Evolutionary conservation across 2,797 vertebrate species (phyloP).

Genomic region (Enteromius radiatus): DNA sequence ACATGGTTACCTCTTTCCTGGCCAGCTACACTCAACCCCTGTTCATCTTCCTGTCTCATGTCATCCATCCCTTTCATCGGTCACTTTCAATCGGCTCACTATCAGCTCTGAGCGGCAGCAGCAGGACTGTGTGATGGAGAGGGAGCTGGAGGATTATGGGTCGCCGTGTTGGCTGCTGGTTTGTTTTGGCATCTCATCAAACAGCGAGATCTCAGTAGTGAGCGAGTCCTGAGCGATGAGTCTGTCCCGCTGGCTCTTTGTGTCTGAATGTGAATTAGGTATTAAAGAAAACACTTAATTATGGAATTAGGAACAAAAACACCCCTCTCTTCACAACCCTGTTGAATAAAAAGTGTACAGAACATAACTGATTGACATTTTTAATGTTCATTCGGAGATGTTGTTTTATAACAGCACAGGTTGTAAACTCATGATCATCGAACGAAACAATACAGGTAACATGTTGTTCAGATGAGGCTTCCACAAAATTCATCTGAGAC

Average conservation of each 20-base stretch:
- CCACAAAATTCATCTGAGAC: background rate
- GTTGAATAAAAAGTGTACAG: background rate
- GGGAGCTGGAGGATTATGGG: slow-evolving; percentile 45
- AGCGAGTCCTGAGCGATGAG: slow-evolving; percentile 28
- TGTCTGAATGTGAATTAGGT: slow-evolving; percentile 15
- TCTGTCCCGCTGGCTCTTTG: slow-evolving; percentile 35
- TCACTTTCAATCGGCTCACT: slow-evolving; percentile 56
- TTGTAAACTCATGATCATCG: slow-evolving; percentile 17
- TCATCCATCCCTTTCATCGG: slow-evolving; percentile 46
- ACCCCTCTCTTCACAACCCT: background rate
- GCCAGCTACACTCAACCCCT: slow-evolving; percentile 17
- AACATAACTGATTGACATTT: slow-evolving; percentile 7
- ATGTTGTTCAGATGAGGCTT: slow-evolving; percentile 26
- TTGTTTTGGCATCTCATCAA: slow-evolving; percentile 53
- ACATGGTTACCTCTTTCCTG: slow-evolving; percentile 32
- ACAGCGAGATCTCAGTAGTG: slow-evolving; percentile 22
- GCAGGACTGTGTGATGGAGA: slow-evolving; percentile 23
- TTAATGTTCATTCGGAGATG: slow-evolving; percentile 36
- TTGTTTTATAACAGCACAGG: slow-evolving; percentile 30
- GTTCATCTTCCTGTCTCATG: slow-evolving; percentile 45
- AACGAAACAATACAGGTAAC: slow-evolving; percentile 2
- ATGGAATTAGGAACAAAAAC: background rate
- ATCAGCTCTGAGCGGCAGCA: slow-evolving; percentile 57
- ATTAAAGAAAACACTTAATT: slow-evolving; percentile 42
- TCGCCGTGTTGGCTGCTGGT: slow-evolving; percentile 36